Conservation (phyloP, 2,888 invertebrate species). For the Notocelia uddmanniana region DNA sequence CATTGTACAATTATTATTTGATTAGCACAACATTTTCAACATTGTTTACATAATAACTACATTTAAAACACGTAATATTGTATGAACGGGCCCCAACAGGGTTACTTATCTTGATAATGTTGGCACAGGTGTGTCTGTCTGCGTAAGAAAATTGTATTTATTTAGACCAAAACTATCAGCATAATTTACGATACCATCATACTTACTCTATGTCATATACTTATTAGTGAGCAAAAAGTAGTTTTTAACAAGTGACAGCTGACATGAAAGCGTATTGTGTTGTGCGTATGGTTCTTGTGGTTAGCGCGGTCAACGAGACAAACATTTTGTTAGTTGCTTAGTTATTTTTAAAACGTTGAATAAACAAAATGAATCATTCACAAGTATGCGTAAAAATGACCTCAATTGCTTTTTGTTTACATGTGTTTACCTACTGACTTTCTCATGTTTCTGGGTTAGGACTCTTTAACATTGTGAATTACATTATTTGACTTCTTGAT, state of each 20-base stretch:
- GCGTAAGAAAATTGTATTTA: constrained; percentile 64
- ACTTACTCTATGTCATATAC: constrained; percentile 30
- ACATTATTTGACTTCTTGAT: constrained; percentile 39
- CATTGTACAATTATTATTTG: constrained; percentile 16
- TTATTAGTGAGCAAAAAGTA: constrained; percentile 27
- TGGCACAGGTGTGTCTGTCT: constrained; percentile 66
- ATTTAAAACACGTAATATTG: constrained; percentile 47
- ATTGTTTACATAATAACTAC: constrained; percentile 59
- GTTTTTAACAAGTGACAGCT: constrained; percentile 27
- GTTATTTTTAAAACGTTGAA: constrained; percentile 51
- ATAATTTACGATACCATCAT: constrained; percentile 40
- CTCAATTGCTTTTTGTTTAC: constrained; percentile 58
- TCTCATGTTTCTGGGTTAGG: constrained; percentile 50
- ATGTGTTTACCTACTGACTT: constrained; percentile 55
- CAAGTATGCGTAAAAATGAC: constrained; percentile 64
- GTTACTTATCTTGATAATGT: constrained; percentile 62
- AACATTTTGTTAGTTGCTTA: constrained; percentile 39
- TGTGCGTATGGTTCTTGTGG: constrained; percentile 17
- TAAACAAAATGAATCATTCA: constrained; percentile 59
- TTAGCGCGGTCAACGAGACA: constrained; percentile 34
- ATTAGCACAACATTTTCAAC: constrained; percentile 33
- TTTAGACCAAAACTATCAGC: constrained; percentile 68
- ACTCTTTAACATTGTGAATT: constrained; percentile 41
- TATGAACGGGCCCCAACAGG: constrained; percentile 66
- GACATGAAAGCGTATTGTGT: constrained; percentile 30